These are phyloP conservation scores for Dryas iulia DNA, from an alignment of 1,140 invertebrate species.

Conservation along the genomic window DNA sequence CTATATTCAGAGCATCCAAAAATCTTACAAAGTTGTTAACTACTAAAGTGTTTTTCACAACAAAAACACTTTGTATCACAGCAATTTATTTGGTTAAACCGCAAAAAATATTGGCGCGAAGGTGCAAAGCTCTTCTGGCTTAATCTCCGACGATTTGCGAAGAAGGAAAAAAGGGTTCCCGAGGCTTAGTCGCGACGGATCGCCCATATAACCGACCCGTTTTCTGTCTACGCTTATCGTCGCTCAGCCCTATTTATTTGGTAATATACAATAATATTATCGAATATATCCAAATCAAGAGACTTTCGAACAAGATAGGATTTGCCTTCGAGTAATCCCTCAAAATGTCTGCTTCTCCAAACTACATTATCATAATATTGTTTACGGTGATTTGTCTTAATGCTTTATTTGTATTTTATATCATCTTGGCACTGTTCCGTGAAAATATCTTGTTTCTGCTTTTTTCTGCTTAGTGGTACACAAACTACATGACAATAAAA, in stretches of 20 bases:
- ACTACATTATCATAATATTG: conserved; percentile 24
- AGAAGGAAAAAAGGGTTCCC: conserved; percentile 73
- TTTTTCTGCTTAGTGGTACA: no score
- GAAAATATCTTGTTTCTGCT: no score
- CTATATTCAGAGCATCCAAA: background rate
- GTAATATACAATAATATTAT: conserved; percentile 56
- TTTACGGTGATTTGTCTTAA: conserved; percentile 3
- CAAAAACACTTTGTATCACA: conserved; percentile 59
- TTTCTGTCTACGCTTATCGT: conserved; percentile 60
- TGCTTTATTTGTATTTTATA: background rate
- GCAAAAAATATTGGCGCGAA: conserved; percentile 71
- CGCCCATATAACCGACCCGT: conserved; percentile 55
- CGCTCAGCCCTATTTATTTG: conserved; percentile 61
- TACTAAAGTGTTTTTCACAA: conserved; percentile 31
- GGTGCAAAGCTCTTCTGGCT: conserved; percentile 64
- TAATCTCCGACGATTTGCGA: conserved; percentile 77
- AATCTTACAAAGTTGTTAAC: background rate
- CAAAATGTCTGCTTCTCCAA: conserved; percentile 16
- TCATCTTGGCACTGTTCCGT: background rate
- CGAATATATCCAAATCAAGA: conserved; percentile 49
- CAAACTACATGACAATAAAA: no score
- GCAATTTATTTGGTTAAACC: conserved; percentile 57
- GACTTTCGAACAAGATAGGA: conserved; percentile 37
- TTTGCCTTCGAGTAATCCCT: conserved; percentile 37
- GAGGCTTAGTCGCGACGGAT: conserved; percentile 57